Evolutionary conservation across 2,888 invertebrate genomes (phyloP).

Genomic region (Leptinotarsa rubiginosa): DNA sequence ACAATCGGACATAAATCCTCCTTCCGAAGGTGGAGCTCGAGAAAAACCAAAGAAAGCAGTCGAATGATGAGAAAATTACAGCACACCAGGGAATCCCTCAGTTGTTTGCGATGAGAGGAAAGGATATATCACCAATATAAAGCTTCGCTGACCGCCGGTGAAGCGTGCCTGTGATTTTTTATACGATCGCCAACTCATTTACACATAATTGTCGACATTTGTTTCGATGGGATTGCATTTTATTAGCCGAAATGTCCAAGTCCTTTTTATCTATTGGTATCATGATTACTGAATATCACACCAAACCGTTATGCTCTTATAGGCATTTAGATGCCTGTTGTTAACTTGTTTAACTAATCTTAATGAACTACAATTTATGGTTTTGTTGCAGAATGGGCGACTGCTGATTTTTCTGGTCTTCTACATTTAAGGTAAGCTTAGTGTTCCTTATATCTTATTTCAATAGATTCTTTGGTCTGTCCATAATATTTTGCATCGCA

Average conservation of each 20-base stretch:
- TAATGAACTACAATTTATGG: too few species aligned
- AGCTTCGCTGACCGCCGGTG: conserved; percentile 30
- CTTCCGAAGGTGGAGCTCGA: conserved; percentile 17
- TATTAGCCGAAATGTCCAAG: conserved; percentile 23
- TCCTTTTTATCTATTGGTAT: not conserved
- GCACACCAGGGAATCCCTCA: conserved; percentile 46
- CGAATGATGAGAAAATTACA: conserved; percentile 51
- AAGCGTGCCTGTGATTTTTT: conserved; percentile 39
- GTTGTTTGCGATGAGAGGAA: conserved; percentile 47
- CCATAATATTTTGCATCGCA: too few species aligned
- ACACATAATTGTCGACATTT: conserved; percentile 33
- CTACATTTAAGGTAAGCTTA: too few species aligned
- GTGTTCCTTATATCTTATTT: too few species aligned
- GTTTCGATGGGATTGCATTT: conserved; percentile 27
- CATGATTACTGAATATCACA: not conserved
- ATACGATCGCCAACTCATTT: conserved; percentile 34
- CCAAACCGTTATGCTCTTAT: too few species aligned
- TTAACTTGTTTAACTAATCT: too few species aligned
- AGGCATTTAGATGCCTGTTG: too few species aligned
- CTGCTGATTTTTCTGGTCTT: too few species aligned
- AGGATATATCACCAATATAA: conserved; percentile 48
- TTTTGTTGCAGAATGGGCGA: too few species aligned
- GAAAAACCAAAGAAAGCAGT: conserved; percentile 39
- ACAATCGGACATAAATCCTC: conserved; percentile 40
- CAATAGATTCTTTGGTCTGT: too few species aligned